Evolutionary conservation across 2,113 vertebrate species (phyloP).

Genomic region (Calypte anna): DNA sequence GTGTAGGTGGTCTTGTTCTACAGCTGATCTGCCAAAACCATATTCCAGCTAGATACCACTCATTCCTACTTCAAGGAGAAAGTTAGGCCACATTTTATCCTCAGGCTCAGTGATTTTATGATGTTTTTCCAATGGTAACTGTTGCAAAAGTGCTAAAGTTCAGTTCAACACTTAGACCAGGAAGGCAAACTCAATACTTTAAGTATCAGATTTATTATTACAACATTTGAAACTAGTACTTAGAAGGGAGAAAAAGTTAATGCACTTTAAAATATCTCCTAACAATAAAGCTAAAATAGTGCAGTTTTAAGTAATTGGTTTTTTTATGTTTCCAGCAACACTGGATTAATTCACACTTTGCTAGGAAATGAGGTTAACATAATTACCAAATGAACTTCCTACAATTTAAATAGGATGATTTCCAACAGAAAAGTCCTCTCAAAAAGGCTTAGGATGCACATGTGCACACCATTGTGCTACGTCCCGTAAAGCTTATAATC

Average conservation of each 20-base stretch:
- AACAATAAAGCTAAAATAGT: background rate
- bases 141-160: conserved; percentile 41
- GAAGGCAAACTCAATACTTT: background rate
- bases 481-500: background rate
- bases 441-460: background rate
- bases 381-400: background rate
- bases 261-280: background rate
- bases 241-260: background rate
- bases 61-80: background rate
- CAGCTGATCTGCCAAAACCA: background rate
- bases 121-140: background rate
- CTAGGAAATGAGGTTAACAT: background rate
- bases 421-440: background rate
- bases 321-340: background rate
- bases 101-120: background rate
- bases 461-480: no score
- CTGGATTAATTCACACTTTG: background rate
- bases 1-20: background rate
- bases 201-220: background rate
- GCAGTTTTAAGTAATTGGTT: background rate
- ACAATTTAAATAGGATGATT: background rate
- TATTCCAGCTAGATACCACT: background rate
- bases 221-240: background rate
- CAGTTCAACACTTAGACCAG: background rate
- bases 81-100: background rate